These are phyloP conservation scores for Gymnorhina tibicen DNA, from an alignment of 2,113 vertebrate species.

Conservation along the genomic window DNA sequence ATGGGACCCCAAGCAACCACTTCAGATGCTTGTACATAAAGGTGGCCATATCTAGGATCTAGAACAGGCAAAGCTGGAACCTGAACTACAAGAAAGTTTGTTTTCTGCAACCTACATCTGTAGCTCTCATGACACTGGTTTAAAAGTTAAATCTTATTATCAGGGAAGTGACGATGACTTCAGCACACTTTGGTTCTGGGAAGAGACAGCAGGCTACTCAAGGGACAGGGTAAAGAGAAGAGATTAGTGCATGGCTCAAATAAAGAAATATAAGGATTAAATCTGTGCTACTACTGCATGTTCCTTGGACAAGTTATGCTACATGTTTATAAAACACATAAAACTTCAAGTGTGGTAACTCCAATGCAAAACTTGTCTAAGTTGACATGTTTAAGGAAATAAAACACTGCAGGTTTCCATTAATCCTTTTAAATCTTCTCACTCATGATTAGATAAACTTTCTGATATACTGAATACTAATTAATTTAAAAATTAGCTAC, in stretches of 20 bases:
- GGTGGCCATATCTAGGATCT: not conserved
- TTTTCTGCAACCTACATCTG: not conserved
- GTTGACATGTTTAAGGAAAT: not conserved
- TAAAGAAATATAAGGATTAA: not conserved
- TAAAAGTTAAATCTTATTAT: not conserved
- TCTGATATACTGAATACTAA: not conserved
- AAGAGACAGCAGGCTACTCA: not conserved
- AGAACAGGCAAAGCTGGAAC: not conserved
- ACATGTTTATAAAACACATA: not conserved
- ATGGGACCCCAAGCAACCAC: not conserved
- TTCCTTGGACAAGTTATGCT: not conserved
- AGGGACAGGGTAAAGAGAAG: not conserved
- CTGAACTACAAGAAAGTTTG: not conserved
- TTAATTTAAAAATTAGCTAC: not conserved
- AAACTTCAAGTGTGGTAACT: not conserved
- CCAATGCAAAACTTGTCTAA: not conserved
- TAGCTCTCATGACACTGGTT: not conserved
- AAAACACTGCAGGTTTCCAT: not conserved
- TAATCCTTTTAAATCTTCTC: not conserved
- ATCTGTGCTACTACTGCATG: not conserved
- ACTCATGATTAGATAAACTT: not conserved
- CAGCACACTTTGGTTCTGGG: not conserved
- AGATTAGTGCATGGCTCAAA: not conserved
- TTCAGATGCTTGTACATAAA: not conserved
- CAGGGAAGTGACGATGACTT: not conserved